Conservation (phyloP, 2,797 vertebrate genomes). For the Sciurus carolinensis region DNA sequence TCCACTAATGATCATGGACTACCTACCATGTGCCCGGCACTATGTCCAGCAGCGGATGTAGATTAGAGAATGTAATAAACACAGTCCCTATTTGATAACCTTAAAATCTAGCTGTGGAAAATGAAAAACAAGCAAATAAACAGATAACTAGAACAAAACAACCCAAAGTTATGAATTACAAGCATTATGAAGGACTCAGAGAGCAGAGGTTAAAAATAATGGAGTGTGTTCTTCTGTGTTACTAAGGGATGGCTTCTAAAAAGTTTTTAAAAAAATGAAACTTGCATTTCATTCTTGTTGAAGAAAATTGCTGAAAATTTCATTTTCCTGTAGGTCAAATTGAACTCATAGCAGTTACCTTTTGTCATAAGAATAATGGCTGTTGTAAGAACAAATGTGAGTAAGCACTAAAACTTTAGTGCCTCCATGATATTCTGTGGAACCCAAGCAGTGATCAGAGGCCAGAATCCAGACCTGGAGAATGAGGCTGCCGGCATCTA, state of each 20-base stretch:
- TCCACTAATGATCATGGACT: background rate
- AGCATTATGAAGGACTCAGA: background rate
- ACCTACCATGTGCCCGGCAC: background rate
- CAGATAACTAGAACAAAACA: background rate
- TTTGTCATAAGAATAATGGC: background rate
- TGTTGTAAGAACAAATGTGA: background rate
- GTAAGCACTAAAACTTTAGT: background rate
- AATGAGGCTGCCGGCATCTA: background rate
- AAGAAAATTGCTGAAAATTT: background rate
- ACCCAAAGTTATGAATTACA: background rate
- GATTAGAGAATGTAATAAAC: background rate
- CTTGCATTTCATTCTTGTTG: background rate
- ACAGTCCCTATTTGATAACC: background rate
- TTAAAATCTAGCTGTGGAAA: background rate
- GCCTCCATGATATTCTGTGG: accelerated
- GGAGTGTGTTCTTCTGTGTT: background rate
- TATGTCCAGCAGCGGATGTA: background rate
- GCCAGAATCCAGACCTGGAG: background rate
- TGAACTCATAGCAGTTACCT: background rate
- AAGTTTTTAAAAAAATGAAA: background rate
- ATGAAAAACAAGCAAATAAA: constrained; percentile 2
- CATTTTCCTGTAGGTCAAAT: background rate
- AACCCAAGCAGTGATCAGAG: background rate
- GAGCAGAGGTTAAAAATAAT: background rate
- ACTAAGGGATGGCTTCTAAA: background rate